Conservation (phyloP, 2,888 invertebrate genomes). For the Mamestra brassicae region DNA sequence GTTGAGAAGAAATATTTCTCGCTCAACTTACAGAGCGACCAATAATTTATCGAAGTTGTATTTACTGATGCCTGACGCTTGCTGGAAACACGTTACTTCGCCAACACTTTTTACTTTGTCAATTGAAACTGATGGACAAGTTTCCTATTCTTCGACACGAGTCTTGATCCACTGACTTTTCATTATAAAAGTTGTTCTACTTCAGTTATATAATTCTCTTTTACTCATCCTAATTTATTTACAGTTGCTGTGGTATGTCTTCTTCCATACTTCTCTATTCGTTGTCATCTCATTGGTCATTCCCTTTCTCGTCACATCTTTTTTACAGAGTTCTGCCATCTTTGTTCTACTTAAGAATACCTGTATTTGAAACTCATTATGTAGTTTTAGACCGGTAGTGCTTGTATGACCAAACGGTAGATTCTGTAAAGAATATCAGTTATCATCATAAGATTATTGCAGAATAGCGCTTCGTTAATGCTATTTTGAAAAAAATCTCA, state of each 20-base stretch:
- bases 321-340: no score
- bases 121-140: slow-evolving; percentile 22
- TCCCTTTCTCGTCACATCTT: no score
- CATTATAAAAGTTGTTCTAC: not conserved
- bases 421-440: no score
- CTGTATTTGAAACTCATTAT: not conserved
- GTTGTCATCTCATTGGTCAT: no score
- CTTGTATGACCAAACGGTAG: no score
- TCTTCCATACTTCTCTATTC: no score
- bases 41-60: slow-evolving; percentile 67
- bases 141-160: slow-evolving; percentile 4
- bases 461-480: no score
- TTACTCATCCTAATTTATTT: no score
- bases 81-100: slow-evolving; percentile 19
- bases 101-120: slow-evolving; percentile 39
- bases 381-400: no score
- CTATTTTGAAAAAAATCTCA: no score
- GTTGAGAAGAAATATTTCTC: slow-evolving; percentile 50
- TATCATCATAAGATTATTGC: no score
- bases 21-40: slow-evolving; percentile 57
- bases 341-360: not conserved
- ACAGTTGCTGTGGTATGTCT: no score
- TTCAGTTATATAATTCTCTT: not conserved
- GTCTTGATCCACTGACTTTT: not conserved
- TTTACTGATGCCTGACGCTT: slow-evolving; percentile 50